These are phyloP conservation scores for Arge pagana DNA, from an alignment of 2,888 invertebrate genomes.

Conservation along the genomic window DNA sequence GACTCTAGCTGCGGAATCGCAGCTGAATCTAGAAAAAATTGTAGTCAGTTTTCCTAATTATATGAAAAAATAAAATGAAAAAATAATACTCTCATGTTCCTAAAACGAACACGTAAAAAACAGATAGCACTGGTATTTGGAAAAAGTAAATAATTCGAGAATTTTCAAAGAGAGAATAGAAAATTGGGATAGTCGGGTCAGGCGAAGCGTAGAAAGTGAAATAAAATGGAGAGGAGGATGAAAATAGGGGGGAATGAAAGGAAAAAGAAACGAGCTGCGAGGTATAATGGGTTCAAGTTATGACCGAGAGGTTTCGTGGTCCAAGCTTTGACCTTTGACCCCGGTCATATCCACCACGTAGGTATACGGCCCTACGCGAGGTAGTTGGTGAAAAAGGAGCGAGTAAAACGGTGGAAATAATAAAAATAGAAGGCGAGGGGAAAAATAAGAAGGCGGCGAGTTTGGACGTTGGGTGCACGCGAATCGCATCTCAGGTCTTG, in stretches of 20 bases:
- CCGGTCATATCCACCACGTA: slow-evolving; percentile 13
- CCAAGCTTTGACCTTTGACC: slow-evolving; percentile 37
- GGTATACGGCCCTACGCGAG: no score
- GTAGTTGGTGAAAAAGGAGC: no score
- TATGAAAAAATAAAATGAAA: not conserved
- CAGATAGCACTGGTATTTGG: no score
- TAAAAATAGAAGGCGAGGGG: no score
- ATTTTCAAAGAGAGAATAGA: no score
- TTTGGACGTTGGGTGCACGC: slow-evolving; percentile 5
- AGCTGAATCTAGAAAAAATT: no score
- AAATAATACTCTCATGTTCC: not conserved
- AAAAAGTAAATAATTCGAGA: no score
- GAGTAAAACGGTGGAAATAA: no score
- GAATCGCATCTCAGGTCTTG: slow-evolving; percentile 10
- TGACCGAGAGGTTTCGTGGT: slow-evolving; percentile 40
- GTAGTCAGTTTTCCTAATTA: no score
- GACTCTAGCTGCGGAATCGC: no score
- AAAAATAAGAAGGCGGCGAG: no score
- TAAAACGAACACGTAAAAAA: no score
- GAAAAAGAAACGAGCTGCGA: slow-evolving; percentile 20
- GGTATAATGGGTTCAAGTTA: slow-evolving; percentile 45
- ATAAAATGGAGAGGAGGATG: slow-evolving; percentile 7
- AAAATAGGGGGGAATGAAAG: slow-evolving; percentile 13
- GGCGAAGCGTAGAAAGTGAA: slow-evolving; percentile 5
- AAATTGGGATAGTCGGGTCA: not conserved